A percentile compares a stretch with the other conserved stretches of the same genome.
phyloP scores from a whole-genome alignment of 1,140 invertebrate genomes.

The Drosophila nikananu region DNA sequence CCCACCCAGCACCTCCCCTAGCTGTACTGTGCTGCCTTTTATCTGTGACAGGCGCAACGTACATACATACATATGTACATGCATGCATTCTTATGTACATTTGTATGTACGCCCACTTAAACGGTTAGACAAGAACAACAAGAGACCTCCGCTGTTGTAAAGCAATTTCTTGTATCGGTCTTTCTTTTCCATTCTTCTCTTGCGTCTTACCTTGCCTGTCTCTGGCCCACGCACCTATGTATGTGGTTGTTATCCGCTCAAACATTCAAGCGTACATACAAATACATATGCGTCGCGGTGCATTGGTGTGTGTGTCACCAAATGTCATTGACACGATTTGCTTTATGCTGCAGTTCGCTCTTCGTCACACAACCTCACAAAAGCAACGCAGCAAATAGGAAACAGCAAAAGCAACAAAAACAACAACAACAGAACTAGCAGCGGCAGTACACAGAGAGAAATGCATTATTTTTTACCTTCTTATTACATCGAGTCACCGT shows the following conservation, averaged over 20 bases:
- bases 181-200: conserved; percentile 50
- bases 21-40: conserved; percentile 19
- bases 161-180: conserved; percentile 64
- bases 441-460: conserved; percentile 4
- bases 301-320: conserved; percentile 67
- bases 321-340: conserved; percentile 82
- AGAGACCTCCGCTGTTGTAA: conserved; percentile 24
- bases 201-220: conserved; percentile 21
- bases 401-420: conserved; percentile 25
- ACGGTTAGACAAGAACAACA: conserved; percentile 35
- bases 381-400: conserved; percentile 27
- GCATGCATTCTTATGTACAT: background rate
- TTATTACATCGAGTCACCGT: background rate
- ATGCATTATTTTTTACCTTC: background rate
- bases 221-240: conserved; percentile 20
- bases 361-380: conserved; percentile 44
- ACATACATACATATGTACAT: background rate
- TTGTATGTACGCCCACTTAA: conserved; percentile 48
- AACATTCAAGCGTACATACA: background rate
- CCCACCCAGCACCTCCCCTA: background rate
- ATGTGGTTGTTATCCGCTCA: background rate
- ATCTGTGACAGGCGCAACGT: conserved; percentile 32
- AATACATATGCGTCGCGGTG: conserved; percentile 6
- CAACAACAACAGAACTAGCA: conserved; percentile 32
- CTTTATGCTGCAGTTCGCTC: conserved; percentile 73